A percentile compares a stretch with the other conserved stretches of the same genome.
phyloP scores from a whole-genome alignment of 2,888 invertebrate species.

The Dromius quadrimaculatus region DNA sequence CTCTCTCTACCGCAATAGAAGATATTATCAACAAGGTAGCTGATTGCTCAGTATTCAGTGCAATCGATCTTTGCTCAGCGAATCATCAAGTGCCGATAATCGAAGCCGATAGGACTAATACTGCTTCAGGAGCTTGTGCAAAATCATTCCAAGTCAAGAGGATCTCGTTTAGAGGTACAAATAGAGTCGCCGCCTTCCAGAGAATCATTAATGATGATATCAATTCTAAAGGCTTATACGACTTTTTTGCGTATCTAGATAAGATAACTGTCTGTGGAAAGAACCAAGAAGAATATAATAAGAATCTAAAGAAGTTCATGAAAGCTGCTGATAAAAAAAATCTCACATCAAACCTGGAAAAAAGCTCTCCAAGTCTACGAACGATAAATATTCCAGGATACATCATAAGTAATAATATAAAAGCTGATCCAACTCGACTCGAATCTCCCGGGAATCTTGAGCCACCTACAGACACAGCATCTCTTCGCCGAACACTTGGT shows the following conservation, averaged over 20 bases:
- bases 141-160: constrained; percentile 50
- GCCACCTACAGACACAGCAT: background rate
- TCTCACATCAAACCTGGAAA: background rate
- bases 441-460: background rate
- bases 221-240: constrained; percentile 38
- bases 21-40: constrained; percentile 48
- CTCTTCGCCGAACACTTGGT: background rate
- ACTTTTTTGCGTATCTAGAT: constrained; percentile 40
- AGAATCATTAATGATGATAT: constrained; percentile 39
- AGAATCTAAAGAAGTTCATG: constrained; percentile 29
- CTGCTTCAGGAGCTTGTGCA: constrained; percentile 53
- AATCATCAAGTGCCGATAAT: constrained; percentile 53
- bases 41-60: constrained; percentile 46
- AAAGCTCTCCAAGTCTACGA: background rate
- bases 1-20: constrained; percentile 54
- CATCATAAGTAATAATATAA: background rate
- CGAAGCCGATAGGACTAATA: constrained; percentile 44
- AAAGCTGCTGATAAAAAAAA: background rate
- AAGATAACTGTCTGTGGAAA: constrained; percentile 52
- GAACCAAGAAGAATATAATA: constrained; percentile 49
- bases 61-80: constrained; percentile 50
- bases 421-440: background rate
- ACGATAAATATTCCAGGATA: background rate
- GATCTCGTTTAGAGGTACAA: constrained; percentile 54
- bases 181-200: constrained; percentile 53